Percentiles rank a stretch among this genome's conserved stretches.
These are phyloP conservation scores for Pecten maximus DNA, from an alignment of 2,888 invertebrate species.

Conservation along the genomic window DNA sequence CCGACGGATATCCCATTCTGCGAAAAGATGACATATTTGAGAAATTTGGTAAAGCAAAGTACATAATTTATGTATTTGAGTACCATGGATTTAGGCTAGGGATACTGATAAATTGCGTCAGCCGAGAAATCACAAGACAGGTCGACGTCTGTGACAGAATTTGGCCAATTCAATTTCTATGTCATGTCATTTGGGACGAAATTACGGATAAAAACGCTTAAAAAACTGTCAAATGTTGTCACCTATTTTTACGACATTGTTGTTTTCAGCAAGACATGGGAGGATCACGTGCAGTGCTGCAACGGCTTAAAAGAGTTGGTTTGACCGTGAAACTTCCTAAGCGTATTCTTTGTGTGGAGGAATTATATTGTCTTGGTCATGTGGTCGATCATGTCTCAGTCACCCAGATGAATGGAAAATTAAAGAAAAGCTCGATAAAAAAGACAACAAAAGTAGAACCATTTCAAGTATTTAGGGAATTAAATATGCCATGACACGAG, in stretches of 20 bases:
- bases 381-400: conserved; percentile 43
- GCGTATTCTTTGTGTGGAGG: conserved; percentile 45
- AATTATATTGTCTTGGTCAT: conserved; percentile 47
- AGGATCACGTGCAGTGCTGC: conserved; percentile 40
- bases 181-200: conserved; percentile 31
- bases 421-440: background rate
- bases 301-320: conserved; percentile 18
- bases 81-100: conserved; percentile 36
- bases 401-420: conserved; percentile 41
- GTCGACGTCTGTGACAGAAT: conserved; percentile 31
- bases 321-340: conserved; percentile 46
- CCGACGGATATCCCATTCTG: background rate
- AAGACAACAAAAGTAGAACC: conserved; percentile 47
- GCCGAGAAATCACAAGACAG: conserved; percentile 39
- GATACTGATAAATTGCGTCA: conserved; percentile 40
- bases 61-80: no score
- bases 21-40: conserved; percentile 38
- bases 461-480: conserved; percentile 50
- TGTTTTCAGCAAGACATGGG: conserved; percentile 38
- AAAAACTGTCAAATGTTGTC: conserved; percentile 1
- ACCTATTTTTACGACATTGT: conserved; percentile 41
- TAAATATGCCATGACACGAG: conserved; percentile 40
- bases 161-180: background rate
- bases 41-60: conserved; percentile 31
- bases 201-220: background rate